Evolutionary conservation across 2,888 invertebrate genomes (phyloP).

Genomic region (Coecobrya sp.): DNA sequence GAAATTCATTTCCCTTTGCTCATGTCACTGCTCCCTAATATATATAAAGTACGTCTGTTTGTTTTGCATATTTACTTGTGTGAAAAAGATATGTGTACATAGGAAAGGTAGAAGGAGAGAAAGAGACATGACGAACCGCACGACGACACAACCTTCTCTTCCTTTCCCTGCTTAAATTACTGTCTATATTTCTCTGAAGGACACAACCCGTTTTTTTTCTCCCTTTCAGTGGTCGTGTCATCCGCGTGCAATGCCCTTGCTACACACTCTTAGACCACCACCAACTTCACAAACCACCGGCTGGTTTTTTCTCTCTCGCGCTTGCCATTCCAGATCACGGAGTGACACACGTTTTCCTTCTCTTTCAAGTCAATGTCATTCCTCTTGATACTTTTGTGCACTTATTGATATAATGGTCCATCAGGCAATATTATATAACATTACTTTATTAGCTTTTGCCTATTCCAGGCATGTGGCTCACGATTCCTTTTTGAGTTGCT

Average conservation of each 20-base stretch:
- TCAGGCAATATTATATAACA: conserved; percentile 58
- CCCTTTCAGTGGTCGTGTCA: background rate
- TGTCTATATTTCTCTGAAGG: conserved; percentile 42
- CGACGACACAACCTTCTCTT: no score
- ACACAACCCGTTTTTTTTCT: background rate
- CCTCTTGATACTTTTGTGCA: conserved; percentile 51
- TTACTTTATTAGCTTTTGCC: conserved; percentile 76
- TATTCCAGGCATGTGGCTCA: conserved; percentile 74
- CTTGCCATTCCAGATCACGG: conserved; percentile 63
- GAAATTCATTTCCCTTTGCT: conserved; percentile 60
- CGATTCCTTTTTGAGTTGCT: conserved; percentile 47
- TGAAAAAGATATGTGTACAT: background rate
- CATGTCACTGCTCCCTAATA: conserved; percentile 14
- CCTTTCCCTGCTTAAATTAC: background rate
- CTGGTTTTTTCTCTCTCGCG: conserved; percentile 30
- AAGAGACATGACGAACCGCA: background rate
- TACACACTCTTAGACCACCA: background rate
- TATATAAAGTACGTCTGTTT: conserved; percentile 26
- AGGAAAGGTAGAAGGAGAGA: background rate
- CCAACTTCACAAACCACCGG: conserved; percentile 6
- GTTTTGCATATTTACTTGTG: conserved; percentile 68
- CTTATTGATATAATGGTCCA: conserved; percentile 71
- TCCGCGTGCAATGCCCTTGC: conserved; percentile 54
- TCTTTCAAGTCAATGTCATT: conserved; percentile 70
- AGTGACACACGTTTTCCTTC: conserved; percentile 69